Evolutionary conservation across 2,888 invertebrate species (phyloP), one percentile per base, ranked within the genome.

Genomic region (Anaspis maculata): DNA sequence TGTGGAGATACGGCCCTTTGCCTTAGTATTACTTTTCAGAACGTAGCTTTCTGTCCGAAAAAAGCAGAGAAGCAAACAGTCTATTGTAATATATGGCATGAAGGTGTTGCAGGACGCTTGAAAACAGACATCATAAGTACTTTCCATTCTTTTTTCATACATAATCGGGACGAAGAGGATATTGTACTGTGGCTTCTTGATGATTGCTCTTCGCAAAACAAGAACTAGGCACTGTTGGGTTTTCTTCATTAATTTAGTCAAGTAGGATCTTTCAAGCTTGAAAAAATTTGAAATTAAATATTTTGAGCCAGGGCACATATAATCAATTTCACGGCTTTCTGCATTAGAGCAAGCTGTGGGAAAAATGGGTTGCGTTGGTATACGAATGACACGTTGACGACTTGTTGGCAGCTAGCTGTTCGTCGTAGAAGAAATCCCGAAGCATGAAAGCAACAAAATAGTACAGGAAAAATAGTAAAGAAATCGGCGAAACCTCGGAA

Each of bases 261-360:
- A 19, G 5, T 19, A 5, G 5, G 19, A 19, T 6, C 5, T 9
- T 6, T 19, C 9, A 33, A 39, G n/a, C 30, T 51, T 6, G 33
- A 41, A 34, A 44, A 42, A 26, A 44, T n/a, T 47, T 29, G 39
- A 44, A 32, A 37, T 42, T 27, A 42, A 45, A 3, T 44, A 47
- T n/a, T n/a, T n/a, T n/a, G n/a, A n/a, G n/a, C n/a, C n/a, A n/a
- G n/a, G n/a, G n/a, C n/a, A n/a, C n/a, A n/a, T n/a, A n/a, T n/a
- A n/a, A n/a, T n/a, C n/a, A n/a, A n/a, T n/a, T n/a, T n/a, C n/a
- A n/a, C n/a, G n/a, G n/a, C n/a, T n/a, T n/a, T n/a, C n/a, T n/a
- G n/a, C n/a, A n/a, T n/a, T n/a, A n/a, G n/a, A n/a, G n/a, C n/a
- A n/a, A n/a, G n/a, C n/a, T n/a, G n/a, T n/a, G n/a, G n/a, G n/a